Base-by-base conservation (phyloP, 2,113 vertebrate species). In the Gallinago jamesoni region DNA sequence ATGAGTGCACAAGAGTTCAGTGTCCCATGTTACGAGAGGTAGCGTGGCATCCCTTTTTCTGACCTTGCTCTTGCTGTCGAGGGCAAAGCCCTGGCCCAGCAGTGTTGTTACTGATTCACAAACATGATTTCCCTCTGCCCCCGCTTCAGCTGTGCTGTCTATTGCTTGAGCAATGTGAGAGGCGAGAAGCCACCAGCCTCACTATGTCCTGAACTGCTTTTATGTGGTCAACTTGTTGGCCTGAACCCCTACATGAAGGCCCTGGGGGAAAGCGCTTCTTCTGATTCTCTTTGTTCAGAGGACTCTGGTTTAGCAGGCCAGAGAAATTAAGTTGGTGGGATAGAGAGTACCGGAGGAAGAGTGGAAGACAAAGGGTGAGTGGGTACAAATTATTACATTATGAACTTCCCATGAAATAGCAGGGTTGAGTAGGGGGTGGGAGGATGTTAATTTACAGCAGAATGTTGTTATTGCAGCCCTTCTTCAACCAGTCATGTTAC, bases 391-490 rank as follows among this genome's bases (percentile, higher is more conserved):
- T 89, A 87, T 93, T 93, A 87, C 6, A 41, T 86, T 23, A 60
- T 67, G 78, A 94, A 87, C 84, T 89, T 95, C 78, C 66, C 41
- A 27, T 85, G 50, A 85, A 93, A 91, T 37, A 93, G 30, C 35
- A 57, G 79, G 67, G 30, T 22, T 66, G 41, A 85, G 16, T 50
- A 41, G 4, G 21, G 39, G 63, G 43, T 62, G 53, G 50, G 41
- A 92, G 57, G 52, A 73, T 1, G 5, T 84, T 89, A 75, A 95
- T 96, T 96, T 96, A 93, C 6, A 1, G 55, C 50, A 87, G 81
- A 95, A 89, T 22, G 50, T 39, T 96, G 73, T 96, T 96, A 91
- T 95, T 94, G 75, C 74, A 94, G 74, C 78, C 84, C 56, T 94
- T 89, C 89, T 96, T 87, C 74, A 70, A 85, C 74, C 59, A 93